phyloP scores from a whole-genome alignment of 2,797 vertebrate genomes.

The Australoheros facetus region DNA sequence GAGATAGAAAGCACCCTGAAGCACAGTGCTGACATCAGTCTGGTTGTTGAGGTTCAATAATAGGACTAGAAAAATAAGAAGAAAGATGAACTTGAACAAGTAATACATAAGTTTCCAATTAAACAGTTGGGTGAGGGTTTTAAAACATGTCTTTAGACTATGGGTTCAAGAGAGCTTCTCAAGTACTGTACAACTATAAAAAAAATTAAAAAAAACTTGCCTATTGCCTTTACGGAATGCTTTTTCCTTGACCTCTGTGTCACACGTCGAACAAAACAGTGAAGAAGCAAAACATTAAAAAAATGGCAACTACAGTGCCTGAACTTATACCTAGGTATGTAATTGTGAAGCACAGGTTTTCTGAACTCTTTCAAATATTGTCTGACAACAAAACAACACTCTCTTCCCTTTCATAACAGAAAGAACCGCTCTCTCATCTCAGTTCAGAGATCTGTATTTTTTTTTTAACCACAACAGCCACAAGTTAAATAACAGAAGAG shows the following conservation, averaged over 20 bases:
- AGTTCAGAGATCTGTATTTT: background rate
- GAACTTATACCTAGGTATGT: background rate
- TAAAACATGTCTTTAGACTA: background rate
- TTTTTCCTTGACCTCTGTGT: background rate
- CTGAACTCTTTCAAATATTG: background rate
- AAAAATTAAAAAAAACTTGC: background rate
- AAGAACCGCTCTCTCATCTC: background rate
- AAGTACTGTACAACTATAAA: background rate
- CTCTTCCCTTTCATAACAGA: background rate
- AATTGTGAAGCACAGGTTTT: background rate
- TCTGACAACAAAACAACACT: background rate
- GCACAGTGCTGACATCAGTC: slow-evolving; percentile 30
- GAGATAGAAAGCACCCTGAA: slow-evolving; percentile 58
- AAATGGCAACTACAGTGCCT: background rate
- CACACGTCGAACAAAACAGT: background rate
- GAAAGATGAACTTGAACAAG: slow-evolving; percentile 9
- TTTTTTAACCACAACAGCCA: background rate
- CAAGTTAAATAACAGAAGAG: background rate
- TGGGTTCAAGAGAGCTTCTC: background rate
- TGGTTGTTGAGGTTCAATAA: slow-evolving; percentile 15
- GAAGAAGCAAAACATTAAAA: background rate
- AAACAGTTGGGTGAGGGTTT: background rate
- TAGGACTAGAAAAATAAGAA: background rate
- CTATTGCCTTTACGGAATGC: background rate
- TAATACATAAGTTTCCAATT: background rate